Evolutionary conservation across 2,888 invertebrate genomes (phyloP).

Genomic region (Eudemis profundana): DNA sequence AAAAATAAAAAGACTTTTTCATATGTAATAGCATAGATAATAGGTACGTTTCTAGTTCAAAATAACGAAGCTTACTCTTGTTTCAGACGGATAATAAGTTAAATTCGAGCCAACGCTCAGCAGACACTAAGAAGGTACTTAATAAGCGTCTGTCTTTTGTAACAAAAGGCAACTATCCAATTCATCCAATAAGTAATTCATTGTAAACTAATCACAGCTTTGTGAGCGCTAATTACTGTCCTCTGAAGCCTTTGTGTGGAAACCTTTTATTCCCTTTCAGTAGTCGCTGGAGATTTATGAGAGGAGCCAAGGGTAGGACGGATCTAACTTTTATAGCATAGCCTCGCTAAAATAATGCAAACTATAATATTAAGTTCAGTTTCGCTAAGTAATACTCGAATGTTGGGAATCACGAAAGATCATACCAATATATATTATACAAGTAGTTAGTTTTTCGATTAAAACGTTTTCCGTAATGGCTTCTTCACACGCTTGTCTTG

Average conservation of each 20-base stretch:
- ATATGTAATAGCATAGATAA: too few species aligned
- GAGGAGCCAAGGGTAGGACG: neutral
- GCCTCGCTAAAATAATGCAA: too few species aligned
- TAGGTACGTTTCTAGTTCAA: too few species aligned
- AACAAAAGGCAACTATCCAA: neutral
- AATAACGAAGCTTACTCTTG: neutral
- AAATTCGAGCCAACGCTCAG: neutral
- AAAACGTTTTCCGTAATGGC: neutral
- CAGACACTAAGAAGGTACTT: neutral
- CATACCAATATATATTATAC: neutral
- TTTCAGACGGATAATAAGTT: neutral
- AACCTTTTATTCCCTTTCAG: constrained; percentile 22
- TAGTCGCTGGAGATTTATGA: constrained; percentile 11
- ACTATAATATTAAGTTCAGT: too few species aligned
- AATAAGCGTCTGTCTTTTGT: neutral
- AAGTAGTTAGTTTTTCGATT: neutral
- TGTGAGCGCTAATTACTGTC: constrained; percentile 25
- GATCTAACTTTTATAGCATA: too few species aligned
- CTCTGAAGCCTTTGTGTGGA: constrained; percentile 14
- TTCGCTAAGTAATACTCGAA: too few species aligned
- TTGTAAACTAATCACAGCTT: constrained; percentile 25
- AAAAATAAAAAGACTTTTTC: too few species aligned
- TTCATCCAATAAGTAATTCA: constrained; percentile 19
- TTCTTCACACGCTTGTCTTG: too few species aligned
- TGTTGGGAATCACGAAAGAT: too few species aligned